Base-by-base conservation (phyloP, 2,113 vertebrate genomes). In the Semicossyphus pulcher region DNA sequence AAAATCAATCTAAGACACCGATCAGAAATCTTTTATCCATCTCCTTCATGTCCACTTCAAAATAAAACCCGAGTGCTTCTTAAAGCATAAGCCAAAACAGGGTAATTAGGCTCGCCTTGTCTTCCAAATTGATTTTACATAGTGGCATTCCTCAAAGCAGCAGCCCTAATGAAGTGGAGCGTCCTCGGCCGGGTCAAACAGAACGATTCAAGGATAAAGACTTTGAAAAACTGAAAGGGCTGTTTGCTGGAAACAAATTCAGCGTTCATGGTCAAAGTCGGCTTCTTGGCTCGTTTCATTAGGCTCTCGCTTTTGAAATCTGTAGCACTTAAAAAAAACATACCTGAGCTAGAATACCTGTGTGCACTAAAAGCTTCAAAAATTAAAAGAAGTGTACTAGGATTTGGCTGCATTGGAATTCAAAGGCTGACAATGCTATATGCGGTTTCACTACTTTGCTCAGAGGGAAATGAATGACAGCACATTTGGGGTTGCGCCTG, bases 81-180 rank as follows among this genome's bases (percentile, higher is more conserved):
- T 54, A 68, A 80, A 60, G 26, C 16, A 82, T 74, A 58, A 83
- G 53, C 68, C 67, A 62, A 82, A 73, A 83, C 75, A 29, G 49
- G 34, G 21, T 48, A 68, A 86, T 86, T 56, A 73, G 63, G 67
- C 71, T 52, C 76, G 65, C 71, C 60, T 76, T 31, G 65, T 72
- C 78, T 69, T 56, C 48, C 53, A 60, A 65, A 90, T 85, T 71
- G 88, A 90, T 86, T 89, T 85, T 61, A 80, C 44, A 72, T 60
- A 23, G 70, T 63, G 29, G 26, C 47, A 54, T 77, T 74, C 60
- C 59, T 85, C 62, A 88, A 88, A 87, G 84, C 58, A 54, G 62
- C 59, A 57, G 69, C 34, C 42, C 62, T 76, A 76, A 89, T 84
- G 76, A 86, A 73, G 65, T 72, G 69, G 23, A 63, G 44, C 67